These are phyloP conservation scores for Ennomos quercinarius DNA, from an alignment of 2,888 invertebrate genomes.

Conservation along the genomic window DNA sequence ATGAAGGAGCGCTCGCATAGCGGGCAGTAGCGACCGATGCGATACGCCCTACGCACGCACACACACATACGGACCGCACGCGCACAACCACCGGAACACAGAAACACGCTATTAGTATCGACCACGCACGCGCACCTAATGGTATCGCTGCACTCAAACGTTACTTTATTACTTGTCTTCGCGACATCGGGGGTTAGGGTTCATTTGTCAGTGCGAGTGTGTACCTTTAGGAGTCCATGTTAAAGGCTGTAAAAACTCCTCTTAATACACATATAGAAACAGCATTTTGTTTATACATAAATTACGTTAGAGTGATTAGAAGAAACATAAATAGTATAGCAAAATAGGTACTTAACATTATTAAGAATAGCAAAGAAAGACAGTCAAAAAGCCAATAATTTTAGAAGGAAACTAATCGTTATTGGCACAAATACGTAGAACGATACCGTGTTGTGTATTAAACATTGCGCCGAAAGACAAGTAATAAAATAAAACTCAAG, in stretches of 20 bases:
- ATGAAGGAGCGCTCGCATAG: constrained; percentile 89
- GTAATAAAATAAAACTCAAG: constrained; percentile 68
- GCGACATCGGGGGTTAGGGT: constrained; percentile 27
- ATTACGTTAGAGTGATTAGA: background rate
- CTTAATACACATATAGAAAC: constrained; percentile 5
- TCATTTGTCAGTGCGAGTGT: constrained; percentile 5
- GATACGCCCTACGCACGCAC: constrained; percentile 87
- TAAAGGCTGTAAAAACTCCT: constrained; percentile 2
- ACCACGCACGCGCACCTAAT: constrained; percentile 51
- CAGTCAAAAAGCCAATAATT: background rate
- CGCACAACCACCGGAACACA: constrained; percentile 83
- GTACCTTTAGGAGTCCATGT: background rate
- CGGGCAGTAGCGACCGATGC: constrained; percentile 90
- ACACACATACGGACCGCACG: constrained; percentile 78
- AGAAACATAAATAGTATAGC: background rate
- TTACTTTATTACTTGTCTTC: constrained; percentile 68
- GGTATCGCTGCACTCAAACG: constrained; percentile 50
- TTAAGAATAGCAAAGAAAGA: constrained; percentile 5
- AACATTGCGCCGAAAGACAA: constrained; percentile 65
- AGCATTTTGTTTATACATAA: constrained; percentile 11
- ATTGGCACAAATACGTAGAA: constrained; percentile 10
- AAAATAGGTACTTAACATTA: background rate
- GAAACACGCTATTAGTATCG: constrained; percentile 84
- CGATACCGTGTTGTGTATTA: constrained; percentile 25
- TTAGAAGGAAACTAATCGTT: constrained; percentile 12